phyloP scores from a whole-genome alignment of 2,888 invertebrate genomes.

The Nudaria mundana region DNA sequence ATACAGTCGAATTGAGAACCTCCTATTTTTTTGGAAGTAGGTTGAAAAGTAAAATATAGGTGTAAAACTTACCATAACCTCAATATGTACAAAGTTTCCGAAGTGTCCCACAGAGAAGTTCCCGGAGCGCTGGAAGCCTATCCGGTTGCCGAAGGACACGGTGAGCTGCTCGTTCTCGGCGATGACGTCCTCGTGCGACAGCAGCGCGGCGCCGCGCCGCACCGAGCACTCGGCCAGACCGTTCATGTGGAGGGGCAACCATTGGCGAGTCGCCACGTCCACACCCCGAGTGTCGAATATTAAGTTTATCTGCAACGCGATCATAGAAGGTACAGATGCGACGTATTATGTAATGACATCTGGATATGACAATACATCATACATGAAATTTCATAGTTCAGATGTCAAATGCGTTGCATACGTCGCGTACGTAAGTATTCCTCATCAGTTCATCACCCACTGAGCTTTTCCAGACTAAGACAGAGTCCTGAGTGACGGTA shows the following conservation, averaged over 20 bases:
- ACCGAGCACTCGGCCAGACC: conserved; percentile 89
- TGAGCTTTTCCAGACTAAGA: too few species aligned
- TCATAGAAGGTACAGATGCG: too few species aligned
- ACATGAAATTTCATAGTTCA: too few species aligned
- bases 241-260: conserved; percentile 88
- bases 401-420: too few species aligned
- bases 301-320: conserved; percentile 82
- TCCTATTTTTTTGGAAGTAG: too few species aligned
- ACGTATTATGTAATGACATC: too few species aligned
- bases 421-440: too few species aligned
- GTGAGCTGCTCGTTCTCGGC: conserved; percentile 89
- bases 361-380: too few species aligned
- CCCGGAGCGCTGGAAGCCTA: conserved; percentile 83
- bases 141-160: conserved; percentile 79
- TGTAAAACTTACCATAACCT: conserved; percentile 85
- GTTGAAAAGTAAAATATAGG: too few species aligned
- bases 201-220: conserved; percentile 73
- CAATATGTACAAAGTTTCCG: conserved; percentile 84
- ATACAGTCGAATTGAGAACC: too few species aligned
- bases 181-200: conserved; percentile 88
- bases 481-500: too few species aligned
- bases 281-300: conserved; percentile 86
- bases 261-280: conserved; percentile 82
- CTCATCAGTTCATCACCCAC: too few species aligned
- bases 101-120: conserved; percentile 88